A percentile compares a stretch with the other conserved stretches of the same genome.
Conservation (phyloP, 2,797 vertebrate genomes). For the Lithobates pipiens region DNA sequence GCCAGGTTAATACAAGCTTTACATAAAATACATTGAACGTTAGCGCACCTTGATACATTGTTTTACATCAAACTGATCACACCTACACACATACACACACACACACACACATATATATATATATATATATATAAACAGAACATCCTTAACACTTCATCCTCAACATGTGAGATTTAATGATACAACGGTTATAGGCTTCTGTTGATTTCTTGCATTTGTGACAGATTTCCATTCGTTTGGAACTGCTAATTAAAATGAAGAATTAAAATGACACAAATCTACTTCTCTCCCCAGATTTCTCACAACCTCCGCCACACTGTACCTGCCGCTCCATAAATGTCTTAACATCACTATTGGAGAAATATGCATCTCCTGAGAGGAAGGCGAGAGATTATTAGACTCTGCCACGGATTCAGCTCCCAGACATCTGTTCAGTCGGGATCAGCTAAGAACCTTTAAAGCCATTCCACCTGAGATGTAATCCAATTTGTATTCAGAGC, state of each 20-base stretch:
- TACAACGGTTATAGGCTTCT: not conserved
- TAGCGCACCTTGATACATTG: not conserved
- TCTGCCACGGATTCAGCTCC: not conserved
- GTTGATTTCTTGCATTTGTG: not conserved
- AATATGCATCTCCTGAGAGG: slow-evolving; percentile 10
- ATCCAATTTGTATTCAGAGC: slow-evolving; percentile 28
- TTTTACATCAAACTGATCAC: no score
- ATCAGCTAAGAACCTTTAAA: slow-evolving; percentile 36
- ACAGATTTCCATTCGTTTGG: not conserved
- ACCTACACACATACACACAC: no score
- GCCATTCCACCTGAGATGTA: slow-evolving; percentile 52
- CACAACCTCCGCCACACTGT: not conserved
- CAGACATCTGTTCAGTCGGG: slow-evolving; percentile 34
- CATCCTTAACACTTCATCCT: not conserved
- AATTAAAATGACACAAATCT: not conserved
- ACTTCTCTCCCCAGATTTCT: not conserved
- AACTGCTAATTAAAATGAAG: not conserved
- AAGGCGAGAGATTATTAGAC: not conserved
- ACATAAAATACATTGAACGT: not conserved
- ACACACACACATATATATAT: no score
- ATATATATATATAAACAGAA: no score
- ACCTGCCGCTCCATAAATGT: not conserved
- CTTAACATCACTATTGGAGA: slow-evolving; percentile 6
- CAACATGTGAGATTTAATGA: not conserved
- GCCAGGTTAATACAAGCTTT: not conserved